These are phyloP conservation scores for Ischnus inquisitorius DNA, from an alignment of 2,888 invertebrate species.

Conservation along the genomic window DNA sequence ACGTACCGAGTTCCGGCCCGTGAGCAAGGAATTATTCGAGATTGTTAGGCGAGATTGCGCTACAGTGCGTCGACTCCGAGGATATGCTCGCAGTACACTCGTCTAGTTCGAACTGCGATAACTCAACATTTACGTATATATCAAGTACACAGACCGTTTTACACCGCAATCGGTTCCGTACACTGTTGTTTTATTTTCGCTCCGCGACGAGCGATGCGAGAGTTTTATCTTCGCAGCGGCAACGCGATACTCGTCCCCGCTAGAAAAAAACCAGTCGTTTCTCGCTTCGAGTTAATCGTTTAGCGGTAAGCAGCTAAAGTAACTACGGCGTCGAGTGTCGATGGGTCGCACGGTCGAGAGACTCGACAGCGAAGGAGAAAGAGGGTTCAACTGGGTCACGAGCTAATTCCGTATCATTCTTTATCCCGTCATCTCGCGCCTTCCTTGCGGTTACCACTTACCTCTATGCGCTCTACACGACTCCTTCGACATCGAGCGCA, in stretches of 20 bases:
- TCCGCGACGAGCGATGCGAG: not conserved
- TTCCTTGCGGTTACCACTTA: slow-evolving; percentile 18
- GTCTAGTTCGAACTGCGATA: not conserved
- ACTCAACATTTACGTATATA: not conserved
- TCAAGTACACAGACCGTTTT: too few relatives aligned
- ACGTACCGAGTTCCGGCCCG: slow-evolving; percentile 9
- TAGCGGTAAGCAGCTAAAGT: too few relatives aligned
- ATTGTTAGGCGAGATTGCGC: not conserved
- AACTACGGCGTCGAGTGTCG: not conserved
- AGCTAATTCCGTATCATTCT: slow-evolving; percentile 55
- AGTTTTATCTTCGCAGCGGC: slow-evolving; percentile 9
- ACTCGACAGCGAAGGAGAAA: slow-evolving; percentile 35
- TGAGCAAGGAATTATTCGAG: slow-evolving; percentile 3
- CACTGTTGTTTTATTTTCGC: not conserved
- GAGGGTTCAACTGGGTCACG: slow-evolving; percentile 48
- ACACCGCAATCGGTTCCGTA: too few relatives aligned
- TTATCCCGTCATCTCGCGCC: slow-evolving; percentile 31
- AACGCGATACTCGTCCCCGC: not conserved
- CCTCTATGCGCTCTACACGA: slow-evolving; percentile 3
- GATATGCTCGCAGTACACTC: not conserved
- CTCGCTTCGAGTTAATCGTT: too few relatives aligned
- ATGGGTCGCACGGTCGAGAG: not conserved
- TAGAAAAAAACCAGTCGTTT: not conserved
- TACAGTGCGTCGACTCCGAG: not conserved
- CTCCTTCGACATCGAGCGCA: not conserved